Percentiles rank a stretch among this genome's conserved stretches.
Evolutionary conservation across 2,797 vertebrate species (phyloP).

Genomic region (Mormyrops boulengeri): DNA sequence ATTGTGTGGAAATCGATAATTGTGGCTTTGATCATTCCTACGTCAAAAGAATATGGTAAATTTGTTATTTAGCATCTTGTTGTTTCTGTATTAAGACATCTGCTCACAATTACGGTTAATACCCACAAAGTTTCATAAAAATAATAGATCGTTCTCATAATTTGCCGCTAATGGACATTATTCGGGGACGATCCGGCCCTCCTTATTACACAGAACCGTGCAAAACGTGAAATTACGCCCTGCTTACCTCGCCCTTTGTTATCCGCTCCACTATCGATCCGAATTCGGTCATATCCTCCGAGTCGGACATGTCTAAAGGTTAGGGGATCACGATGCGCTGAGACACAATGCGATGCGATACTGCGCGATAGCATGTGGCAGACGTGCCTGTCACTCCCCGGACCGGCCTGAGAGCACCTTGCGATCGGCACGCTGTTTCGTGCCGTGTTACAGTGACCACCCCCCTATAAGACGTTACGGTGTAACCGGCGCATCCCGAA

Average conservation of each 20-base stretch:
- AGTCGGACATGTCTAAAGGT: constrained; percentile 64
- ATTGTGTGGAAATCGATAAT: neutral
- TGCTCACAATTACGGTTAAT: neutral
- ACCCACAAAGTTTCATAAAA: neutral
- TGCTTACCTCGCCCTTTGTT: constrained; percentile 76
- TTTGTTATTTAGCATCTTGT: neutral
- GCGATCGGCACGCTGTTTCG: neutral
- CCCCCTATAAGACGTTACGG: constrained; percentile 22
- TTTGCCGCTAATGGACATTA: neutral
- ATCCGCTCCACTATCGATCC: constrained; percentile 79
- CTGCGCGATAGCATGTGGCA: neutral
- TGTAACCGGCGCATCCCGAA: constrained; percentile 25
- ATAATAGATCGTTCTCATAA: neutral
- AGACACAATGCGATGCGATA: neutral
- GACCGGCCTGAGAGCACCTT: neutral
- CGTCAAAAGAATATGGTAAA: neutral
- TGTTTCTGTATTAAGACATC: neutral
- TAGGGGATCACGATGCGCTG: neutral
- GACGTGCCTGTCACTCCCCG: neutral
- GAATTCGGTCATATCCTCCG: constrained; percentile 69
- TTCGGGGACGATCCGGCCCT: neutral
- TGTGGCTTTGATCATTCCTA: neutral
- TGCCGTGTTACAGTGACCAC: neutral
- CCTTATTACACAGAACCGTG: neutral
- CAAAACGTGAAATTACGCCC: neutral